Base-by-base conservation (phyloP, 1,140 invertebrate genomes). In the Nilaparvata lugens region DNA sequence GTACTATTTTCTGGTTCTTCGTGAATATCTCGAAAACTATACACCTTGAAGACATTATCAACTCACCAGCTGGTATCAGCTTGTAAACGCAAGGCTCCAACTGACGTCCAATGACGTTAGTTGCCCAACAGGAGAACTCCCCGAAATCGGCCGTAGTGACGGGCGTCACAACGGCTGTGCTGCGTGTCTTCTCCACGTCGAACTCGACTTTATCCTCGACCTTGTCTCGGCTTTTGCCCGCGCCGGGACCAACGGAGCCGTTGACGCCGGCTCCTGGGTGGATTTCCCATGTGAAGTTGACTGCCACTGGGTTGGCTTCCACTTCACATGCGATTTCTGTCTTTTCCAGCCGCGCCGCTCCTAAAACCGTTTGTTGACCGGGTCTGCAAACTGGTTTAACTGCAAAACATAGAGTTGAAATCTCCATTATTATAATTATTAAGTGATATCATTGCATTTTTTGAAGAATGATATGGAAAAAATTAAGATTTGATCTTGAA, bases 321-420 rank as follows among this genome's bases (percentile, higher is more conserved):
- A 94, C 76, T 68, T 92, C 87, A 72, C 90, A 94, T 4, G 82
- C 76, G 54, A 93, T 87, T 64, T 80, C 82, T 9, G 85, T 82
- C 6, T 81, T 79, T 71, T 93, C 91, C 42, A 88, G 86, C 38
- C 87, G 78, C 0, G 87, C 91, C 1, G 89, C 86, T 16, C 89
- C 86, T 68, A 86, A 88, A 14, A 83, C 76, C 56, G 79, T 81
- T 21, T 78, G 76, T 67, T 88, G 87, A 9, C 79, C 80, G 1
- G 79, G 75, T 25, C 81, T 78, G 67, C 88, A 90, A 7, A 86
- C 78, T 1, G 88, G 88, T 13, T 81, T 79, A 76, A 84, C 87
- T 89, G 72, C 4, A 73, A 73, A 63, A 67, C 57, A 66, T 66
- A 67, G 42, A 54, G 25, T n/a, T n/a, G n/a, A n/a, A n/a, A n/a